Conservation (phyloP, 2,797 vertebrate species). For the Labroides dimidiatus region DNA sequence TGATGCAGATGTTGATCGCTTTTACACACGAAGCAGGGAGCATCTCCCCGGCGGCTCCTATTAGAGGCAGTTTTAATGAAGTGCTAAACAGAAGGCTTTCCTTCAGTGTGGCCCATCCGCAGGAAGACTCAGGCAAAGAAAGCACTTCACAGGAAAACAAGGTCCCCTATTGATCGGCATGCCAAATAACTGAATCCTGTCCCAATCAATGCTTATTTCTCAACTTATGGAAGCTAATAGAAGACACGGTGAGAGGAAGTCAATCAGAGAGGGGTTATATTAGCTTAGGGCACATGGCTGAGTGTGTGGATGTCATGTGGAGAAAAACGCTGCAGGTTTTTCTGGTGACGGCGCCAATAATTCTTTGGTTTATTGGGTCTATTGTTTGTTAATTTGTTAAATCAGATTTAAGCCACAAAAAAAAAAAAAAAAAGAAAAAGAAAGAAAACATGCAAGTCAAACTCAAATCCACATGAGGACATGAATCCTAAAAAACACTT, state of each 20-base stretch:
- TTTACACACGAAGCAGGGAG: conserved; percentile 86
- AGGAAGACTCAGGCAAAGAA: conserved; percentile 78
- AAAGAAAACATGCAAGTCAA: neutral
- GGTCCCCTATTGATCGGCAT: conserved; percentile 81
- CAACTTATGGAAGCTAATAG: conserved; percentile 78
- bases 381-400: neutral
- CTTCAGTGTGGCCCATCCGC: conserved; percentile 82
- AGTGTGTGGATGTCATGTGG: conserved; percentile 43
- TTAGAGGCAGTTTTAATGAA: conserved; percentile 94
- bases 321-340: conserved; percentile 35
- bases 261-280: conserved; percentile 67
- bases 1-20: conserved; percentile 95
- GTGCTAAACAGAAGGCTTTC: conserved; percentile 90
- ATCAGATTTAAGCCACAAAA: neutral
- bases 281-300: conserved; percentile 46
- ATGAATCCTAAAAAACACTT: conserved; percentile 9
- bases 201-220: conserved; percentile 77
- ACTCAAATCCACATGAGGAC: conserved; percentile 2
- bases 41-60: conserved; percentile 90
- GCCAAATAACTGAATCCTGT: conserved; percentile 82
- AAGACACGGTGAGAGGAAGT: conserved; percentile 75
- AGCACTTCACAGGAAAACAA: conserved; percentile 77
- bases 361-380: conserved; percentile 15
- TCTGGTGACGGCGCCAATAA: conserved; percentile 24
- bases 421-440: no score